Evolutionary conservation across 2,888 invertebrate species (phyloP).

Genomic region (Miltochrista miniata): DNA sequence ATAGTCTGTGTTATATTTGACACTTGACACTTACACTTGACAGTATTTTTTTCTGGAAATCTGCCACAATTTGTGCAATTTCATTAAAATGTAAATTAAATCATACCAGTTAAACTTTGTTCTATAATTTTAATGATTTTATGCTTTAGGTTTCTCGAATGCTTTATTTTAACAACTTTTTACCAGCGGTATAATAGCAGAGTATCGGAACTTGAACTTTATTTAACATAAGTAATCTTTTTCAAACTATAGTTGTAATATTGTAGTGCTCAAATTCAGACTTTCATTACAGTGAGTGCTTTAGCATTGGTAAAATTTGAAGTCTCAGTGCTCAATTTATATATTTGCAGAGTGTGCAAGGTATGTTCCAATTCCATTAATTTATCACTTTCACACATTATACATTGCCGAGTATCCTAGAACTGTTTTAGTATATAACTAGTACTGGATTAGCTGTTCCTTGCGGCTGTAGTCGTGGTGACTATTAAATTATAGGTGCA

Average conservation of each 20-base stretch:
- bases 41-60: slow-evolving; percentile 40
- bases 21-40: slow-evolving; percentile 2
- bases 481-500: too few species aligned
- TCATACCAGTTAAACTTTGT: slow-evolving; percentile 7
- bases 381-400: background rate
- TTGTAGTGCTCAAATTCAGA: background rate
- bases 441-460: too few species aligned
- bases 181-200: slow-evolving; percentile 7
- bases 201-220: slow-evolving; percentile 2
- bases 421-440: too few species aligned
- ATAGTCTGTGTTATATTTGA: too few species aligned
- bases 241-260: background rate
- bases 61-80: slow-evolving; percentile 29
- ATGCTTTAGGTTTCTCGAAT: slow-evolving; percentile 24
- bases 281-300: slow-evolving; percentile 20
- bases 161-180: slow-evolving; percentile 21
- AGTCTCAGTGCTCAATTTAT: background rate
- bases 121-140: slow-evolving; percentile 17
- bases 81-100: slow-evolving; percentile 16
- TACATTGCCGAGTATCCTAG: too few species aligned
- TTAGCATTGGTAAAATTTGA: background rate
- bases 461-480: too few species aligned
- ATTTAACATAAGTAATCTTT: slow-evolving; percentile 5
- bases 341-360: background rate
- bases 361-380: background rate